Base-by-base conservation (phyloP, 2,113 vertebrate species). In the Meleagris gallopavo region DNA sequence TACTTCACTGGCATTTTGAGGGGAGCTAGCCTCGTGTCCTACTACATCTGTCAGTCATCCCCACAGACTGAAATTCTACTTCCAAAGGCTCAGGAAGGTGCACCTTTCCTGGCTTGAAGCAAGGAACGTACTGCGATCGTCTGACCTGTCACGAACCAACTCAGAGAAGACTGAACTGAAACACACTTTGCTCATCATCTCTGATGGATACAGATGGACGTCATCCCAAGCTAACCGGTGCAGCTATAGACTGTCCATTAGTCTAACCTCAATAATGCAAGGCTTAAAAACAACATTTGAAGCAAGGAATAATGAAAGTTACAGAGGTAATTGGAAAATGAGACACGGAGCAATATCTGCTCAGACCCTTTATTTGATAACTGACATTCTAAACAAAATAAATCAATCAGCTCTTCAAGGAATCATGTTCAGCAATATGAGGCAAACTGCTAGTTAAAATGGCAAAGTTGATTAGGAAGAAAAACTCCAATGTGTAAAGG, bases 301-400 rank as follows among this genome's bases (percentile, higher is more conserved):
- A 86, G 75, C 65, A 43, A 88, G 65, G 55, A 90, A 43, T 74
- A 83, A 86, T 64, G 60, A 52, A 94, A 93, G 65, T 55, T 52
- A 38, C 25, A 27, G 76, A 72, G 50, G 34, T 46, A 88, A 93
- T 0, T 88, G 80, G 70, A 78, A 95, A 96, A 88, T 11, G 80
- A 88, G 83, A 46, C 50, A 54, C 10, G 6, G 9, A 77, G 80
- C 73, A 93, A 46, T 78, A 78, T 78, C 72, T 90, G 46, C 65
- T 67, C 67, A 90, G 69, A 83, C 29, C 19, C 76, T 83, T 70
- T 46, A 93, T 90, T 88, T 65, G 83, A 50, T 70, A 77, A 88
- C 50, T 67, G 67, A 69, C 75, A 86, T 25, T 83, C 79, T 43
- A 67, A 52, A 83, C 19, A 60, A 67, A 86, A 90, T 60, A 67